A percentile compares a stretch with the other conserved stretches of the same genome.
Evolutionary conservation across 2,888 invertebrate species (phyloP).

Genomic region (Linnaemya vulpina): DNA sequence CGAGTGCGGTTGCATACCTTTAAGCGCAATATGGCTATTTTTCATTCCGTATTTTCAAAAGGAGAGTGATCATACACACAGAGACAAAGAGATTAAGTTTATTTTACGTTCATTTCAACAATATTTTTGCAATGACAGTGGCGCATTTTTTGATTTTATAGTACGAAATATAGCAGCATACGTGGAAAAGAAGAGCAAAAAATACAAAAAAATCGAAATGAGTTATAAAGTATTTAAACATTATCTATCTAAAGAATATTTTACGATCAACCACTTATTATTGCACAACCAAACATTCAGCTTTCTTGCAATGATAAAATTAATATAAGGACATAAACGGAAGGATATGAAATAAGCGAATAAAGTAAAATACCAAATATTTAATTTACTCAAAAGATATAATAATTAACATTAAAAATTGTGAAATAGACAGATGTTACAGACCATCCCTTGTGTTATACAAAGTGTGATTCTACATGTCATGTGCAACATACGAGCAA

Average conservation of each 20-base stretch:
- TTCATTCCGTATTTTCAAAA: slow-evolving; percentile 53
- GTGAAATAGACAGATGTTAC: slow-evolving; percentile 21
- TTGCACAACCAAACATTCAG: slow-evolving; percentile 19
- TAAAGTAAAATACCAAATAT: slow-evolving; percentile 12
- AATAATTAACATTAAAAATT: slow-evolving; percentile 18
- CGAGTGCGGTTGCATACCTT: slow-evolving; percentile 83
- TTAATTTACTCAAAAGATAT: not conserved
- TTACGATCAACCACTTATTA: not conserved
- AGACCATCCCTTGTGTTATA: slow-evolving; percentile 33
- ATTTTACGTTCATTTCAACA: slow-evolving; percentile 53
- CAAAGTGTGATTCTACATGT: no score
- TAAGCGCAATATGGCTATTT: slow-evolving; percentile 80
- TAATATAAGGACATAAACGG: not conserved
- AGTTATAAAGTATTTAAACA: slow-evolving; percentile 52
- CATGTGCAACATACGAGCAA: no score
- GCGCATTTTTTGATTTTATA: slow-evolving; percentile 45
- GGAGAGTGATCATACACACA: slow-evolving; percentile 17
- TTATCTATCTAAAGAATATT: slow-evolving; percentile 22
- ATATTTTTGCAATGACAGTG: slow-evolving; percentile 65
- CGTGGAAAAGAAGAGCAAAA: slow-evolving; percentile 62
- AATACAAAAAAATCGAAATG: slow-evolving; percentile 58
- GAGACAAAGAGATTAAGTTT: slow-evolving; percentile 52
- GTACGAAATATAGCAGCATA: slow-evolving; percentile 44
- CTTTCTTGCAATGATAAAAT: not conserved
- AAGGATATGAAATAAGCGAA: not conserved